Evolutionary conservation across 2,797 vertebrate species (phyloP), one percentile per base, ranked within the genome.

Genomic region (Diplodus sargus): DNA sequence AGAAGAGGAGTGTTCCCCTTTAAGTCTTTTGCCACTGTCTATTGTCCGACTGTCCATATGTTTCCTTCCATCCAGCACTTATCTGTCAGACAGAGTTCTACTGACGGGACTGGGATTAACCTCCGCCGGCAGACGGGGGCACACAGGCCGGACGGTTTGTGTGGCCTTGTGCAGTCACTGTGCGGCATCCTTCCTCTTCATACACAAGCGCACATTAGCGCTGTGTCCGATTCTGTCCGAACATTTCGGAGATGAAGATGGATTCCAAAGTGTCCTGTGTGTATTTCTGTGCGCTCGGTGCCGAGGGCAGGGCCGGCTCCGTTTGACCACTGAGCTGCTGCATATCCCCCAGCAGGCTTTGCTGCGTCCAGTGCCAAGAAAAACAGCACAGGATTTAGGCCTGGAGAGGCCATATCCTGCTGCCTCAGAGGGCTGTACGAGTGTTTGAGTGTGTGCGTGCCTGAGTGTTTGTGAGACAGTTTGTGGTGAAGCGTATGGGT

Each of bases 371-470:
- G 4, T 62, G 91, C 92, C 92, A 93, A 91, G 73, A 89, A 79
- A 87, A 93, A 91, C 89, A 92, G 73, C 77, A 2, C 51, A 65
- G 67, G 85, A 85, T 93, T 91, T 77, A 71, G 87, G 83, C 78
- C 71, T 86, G 85, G 65, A 90, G 88, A 91, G 91, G 70, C 85
- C 89, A 89, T 86, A 92, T 91, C 93, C 91, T 93, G 87, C 89
- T 60, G 78, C 83, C 66, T 75, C 67, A 48, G 42, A 57, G 62
- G 78, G 56, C 68, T 45, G 52, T 15, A 39, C 3, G 2, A 62
- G 48, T 71, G 48, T 57, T 64, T 34, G 39, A 17, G 51, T 52
- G 60, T 73, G 77, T 67, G 64, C 28, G 30, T 74, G 52, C 30
- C 17, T 39, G 30, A 39, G 34, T 2, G 34, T 39, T 39, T 39